Conservation (phyloP, 1,140 invertebrate species). For the Coptotermes formosanus region DNA sequence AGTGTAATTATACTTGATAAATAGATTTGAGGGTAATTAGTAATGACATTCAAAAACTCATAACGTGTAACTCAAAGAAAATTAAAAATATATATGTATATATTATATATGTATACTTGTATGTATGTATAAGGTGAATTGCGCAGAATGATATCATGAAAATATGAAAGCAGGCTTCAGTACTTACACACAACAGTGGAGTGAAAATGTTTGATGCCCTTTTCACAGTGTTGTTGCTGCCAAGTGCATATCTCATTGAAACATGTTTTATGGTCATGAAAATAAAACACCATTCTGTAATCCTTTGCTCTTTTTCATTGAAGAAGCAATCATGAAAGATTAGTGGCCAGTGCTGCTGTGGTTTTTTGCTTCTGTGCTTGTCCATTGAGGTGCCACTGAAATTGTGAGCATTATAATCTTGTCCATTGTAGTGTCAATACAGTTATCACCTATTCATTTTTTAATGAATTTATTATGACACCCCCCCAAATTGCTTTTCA, state of each 20-base stretch:
- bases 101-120: neutral
- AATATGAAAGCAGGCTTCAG: neutral
- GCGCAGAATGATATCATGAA: neutral
- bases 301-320: neutral
- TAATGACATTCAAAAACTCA: neutral
- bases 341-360: neutral
- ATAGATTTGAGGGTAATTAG: neutral
- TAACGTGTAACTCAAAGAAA: neutral
- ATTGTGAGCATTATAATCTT: neutral
- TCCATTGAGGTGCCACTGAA: neutral
- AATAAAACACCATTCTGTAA: neutral
- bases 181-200: neutral
- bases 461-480: neutral
- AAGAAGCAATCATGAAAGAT: neutral
- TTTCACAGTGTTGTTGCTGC: constrained; percentile 4
- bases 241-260: neutral
- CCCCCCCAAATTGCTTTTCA: neutral
- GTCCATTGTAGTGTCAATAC: neutral
- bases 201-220: neutral
- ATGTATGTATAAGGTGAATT: no score
- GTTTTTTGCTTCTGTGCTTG: neutral
- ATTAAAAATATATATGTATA: neutral
- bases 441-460: neutral
- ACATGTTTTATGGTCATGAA: constrained; percentile 12
- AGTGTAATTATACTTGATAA: neutral